Base-by-base conservation (phyloP, 2,797 vertebrate species). In the Enoplosus armatus region DNA sequence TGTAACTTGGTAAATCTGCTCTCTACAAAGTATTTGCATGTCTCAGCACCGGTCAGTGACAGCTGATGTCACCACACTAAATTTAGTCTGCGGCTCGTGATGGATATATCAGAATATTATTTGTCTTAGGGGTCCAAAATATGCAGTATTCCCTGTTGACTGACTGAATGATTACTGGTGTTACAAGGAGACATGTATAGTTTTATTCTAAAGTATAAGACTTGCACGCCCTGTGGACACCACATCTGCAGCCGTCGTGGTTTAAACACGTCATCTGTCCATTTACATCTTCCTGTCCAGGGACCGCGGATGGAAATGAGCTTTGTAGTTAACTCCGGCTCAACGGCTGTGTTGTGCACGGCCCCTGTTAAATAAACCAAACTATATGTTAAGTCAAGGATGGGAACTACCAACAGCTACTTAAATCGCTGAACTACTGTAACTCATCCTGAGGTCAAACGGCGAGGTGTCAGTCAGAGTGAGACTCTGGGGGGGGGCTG, bases 61-160 rank as follows among this genome's bases (percentile, higher is more conserved):
- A 78, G 83, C 66, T 86, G 80, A 90, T 86, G 85, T 87, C 85
- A 90, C 22, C 0, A 1, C 6, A 33, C 76, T 88, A 86, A 81
- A 68, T 70, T 73, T 82, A 86, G 60, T 27, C 26, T 12, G 8
- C 1, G 45, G 65, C 75, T 74, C 20, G 3, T 59, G 48, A 80
- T 48, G 11, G 27, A 73, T 8, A 7, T 6, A 53, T 69, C 50
- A 16, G 45, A 65, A 68, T 64, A 50, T 62, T 50, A 72, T 71
- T 66, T 61, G 31, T 66, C 55, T 73, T 61, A 31, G 45, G 20
- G 39, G 41, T 63, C 12, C 70, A 22, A 82, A 72, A 78, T 78
- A 50, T 26, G 15, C 10, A 16, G 41, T 24, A 26, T 64, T 79
- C 50, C 60, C 55, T 26, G 41, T 5, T 20, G 54, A 78, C 31